A percentile compares a stretch with the other conserved stretches of the same genome.
Evolutionary conservation across 2,113 vertebrate genomes (phyloP).

Genomic region (Sinocyclocheilus grahami): DNA sequence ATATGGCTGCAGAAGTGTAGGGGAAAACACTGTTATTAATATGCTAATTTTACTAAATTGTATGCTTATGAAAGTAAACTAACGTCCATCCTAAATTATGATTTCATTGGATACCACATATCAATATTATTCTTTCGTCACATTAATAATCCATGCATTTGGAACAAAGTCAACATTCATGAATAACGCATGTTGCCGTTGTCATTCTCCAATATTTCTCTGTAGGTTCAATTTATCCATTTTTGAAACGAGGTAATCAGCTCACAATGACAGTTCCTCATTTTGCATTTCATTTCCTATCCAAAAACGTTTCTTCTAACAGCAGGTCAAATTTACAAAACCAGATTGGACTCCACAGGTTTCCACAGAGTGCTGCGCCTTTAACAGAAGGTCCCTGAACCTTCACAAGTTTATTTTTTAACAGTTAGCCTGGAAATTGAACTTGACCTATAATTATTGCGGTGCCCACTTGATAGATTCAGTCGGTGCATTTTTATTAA

Average conservation of each 20-base stretch:
- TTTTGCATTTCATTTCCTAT: neutral
- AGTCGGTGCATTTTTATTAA: slow-evolving; percentile 37
- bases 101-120: slow-evolving; percentile 40
- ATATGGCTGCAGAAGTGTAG: neutral
- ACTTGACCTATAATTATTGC: slow-evolving; percentile 39
- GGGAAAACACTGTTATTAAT: neutral
- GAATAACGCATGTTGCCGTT: slow-evolving; percentile 43
- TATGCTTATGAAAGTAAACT: slow-evolving; percentile 37
- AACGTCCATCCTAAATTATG: slow-evolving; percentile 18
- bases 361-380: neutral
- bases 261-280: neutral
- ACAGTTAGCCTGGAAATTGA: slow-evolving; percentile 37
- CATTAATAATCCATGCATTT: slow-evolving; percentile 52
- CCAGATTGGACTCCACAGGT: neutral
- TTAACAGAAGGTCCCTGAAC: neutral
- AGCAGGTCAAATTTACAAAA: neutral
- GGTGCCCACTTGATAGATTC: slow-evolving; percentile 14
- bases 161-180: slow-evolving; percentile 45
- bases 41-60: slow-evolving; percentile 23
- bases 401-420: slow-evolving; percentile 4
- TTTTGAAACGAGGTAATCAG: neutral
- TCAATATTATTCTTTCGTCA: slow-evolving; percentile 54
- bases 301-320: neutral
- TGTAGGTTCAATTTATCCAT: slow-evolving; percentile 43
- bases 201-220: slow-evolving; percentile 46